Evolutionary conservation across 2,113 vertebrate genomes (phyloP), one percentile per base, ranked within the genome.

Genomic region (Vulpes ferrilata): DNA sequence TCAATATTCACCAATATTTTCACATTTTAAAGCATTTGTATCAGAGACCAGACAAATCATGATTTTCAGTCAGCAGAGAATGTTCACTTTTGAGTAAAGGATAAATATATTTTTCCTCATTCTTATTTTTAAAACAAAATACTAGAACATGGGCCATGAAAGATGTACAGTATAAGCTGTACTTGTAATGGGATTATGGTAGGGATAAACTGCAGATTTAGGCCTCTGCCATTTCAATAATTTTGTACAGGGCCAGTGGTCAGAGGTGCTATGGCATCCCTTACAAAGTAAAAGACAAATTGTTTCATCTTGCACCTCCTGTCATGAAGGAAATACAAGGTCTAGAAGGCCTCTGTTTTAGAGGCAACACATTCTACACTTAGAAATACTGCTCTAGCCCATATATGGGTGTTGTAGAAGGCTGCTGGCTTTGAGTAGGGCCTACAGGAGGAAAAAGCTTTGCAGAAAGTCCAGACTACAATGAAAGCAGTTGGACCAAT

Each of bases 221-320:
- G 48, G 16, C 38, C n/a, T 89, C 67, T 57, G n/a, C 73, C 30
- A 53, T 80, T 90, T 76, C 59, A 84, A 59, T 71, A 51, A 87
- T 32, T 48, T 65, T 78, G 97, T 92, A 83, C 16, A 25, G 35
- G 5, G 78, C 20, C 11, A 73, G 1, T 11, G 23, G 48, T 92
- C n/a, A 62, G 38, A 12, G n/a, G 23, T 38, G 4, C 38, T 43
- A 81, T n/a, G 11, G 20, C 62, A 48, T 19, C 9, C 19, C 27
- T 67, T 76, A 30, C 38, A 93, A 93, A 89, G 48, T n/a, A 78
- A 64, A 93, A 71, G 22, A 80, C 12, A 74, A 74, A 92, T 22
- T 11, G 7, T 17, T 57, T 62, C 60, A 43, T 81, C 57, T 83
- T 38, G 22, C 8, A 73, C 71, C 73, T 11, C 15, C 35, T 65